Base-by-base conservation (phyloP, 64 coral and sea anemone genomes). In the Hydrozoanthus tunicans region DNA sequence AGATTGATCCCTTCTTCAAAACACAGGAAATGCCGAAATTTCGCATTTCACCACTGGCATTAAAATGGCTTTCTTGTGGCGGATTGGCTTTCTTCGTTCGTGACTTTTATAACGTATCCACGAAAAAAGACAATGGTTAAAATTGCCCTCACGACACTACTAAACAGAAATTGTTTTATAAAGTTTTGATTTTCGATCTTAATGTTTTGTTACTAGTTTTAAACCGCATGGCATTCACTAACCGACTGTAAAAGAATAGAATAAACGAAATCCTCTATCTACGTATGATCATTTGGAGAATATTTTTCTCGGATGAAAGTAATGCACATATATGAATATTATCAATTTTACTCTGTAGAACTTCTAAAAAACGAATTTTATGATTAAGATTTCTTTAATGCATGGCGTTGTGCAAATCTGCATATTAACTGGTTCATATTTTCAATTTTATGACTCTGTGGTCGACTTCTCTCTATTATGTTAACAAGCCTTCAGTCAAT, bases 21-120 rank as follows among this genome's bases (percentile, higher is more conserved):
- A 73, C 24, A 88, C 84, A 88, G 68, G 56, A 88, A 74, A 75
- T 88, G 20, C 84, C 70, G 54, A 88, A 72, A 88, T 88, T 85
- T 88, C 84, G n/a, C 53, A 43, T 88, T 88, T 73, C 56, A 74
- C 68, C 69, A 88, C 56, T 61, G 23, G 55, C 69, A 75, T 88
- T 75, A 74, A 73, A 88, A 75, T 74, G 84, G 69, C 69, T 88
- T 88, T 83, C 53, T 85, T 26, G 58, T 20, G 61, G 20, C 26
- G n/a, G 20, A 81, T 67, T 85, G 82, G 63, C 13, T 68, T 85
- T 88, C 70, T 88, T 86, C 53, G 10, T 58, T 88, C 56, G 84
- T 88, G 55, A 73, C 56, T 74, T 12, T 24, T 73, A 51, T 61
- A 24, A 56, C 27, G 54, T 73, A 8, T 59, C 55, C 65, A 73